These are phyloP conservation scores for Trematomus bernacchii DNA, from an alignment of 2,797 vertebrate genomes.

Conservation along the genomic window DNA sequence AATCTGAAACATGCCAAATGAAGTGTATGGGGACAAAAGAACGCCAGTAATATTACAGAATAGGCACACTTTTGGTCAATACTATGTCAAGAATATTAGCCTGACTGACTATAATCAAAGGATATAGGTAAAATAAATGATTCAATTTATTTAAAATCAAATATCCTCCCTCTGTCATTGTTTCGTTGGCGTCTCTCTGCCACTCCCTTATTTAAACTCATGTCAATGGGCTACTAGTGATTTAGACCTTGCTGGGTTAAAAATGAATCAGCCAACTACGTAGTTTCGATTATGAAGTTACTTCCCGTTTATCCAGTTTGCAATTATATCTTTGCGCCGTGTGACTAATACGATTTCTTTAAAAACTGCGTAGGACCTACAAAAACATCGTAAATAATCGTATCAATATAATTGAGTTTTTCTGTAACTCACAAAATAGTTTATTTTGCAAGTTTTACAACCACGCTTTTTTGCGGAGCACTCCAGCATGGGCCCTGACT, in stretches of 20 bases:
- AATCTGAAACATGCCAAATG: too few relatives aligned
- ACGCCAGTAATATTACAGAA: not conserved
- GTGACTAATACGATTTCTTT: not conserved
- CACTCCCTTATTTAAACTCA: not conserved
- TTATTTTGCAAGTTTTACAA: conserved; percentile 34
- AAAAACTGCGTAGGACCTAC: too few relatives aligned
- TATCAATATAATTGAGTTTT: not conserved
- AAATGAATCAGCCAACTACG: conserved; percentile 17
- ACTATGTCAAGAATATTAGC: not conserved
- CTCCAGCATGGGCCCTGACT: conserved; percentile 50
- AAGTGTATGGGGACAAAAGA: not conserved
- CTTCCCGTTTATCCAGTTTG: conserved; percentile 30
- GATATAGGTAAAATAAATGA: not conserved
- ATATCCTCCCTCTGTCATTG: not conserved
- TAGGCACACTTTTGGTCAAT: too few relatives aligned
- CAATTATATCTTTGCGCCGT: fast-evolving
- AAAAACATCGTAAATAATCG: fast-evolving
- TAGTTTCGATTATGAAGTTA: conserved; percentile 46
- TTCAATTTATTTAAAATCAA: not conserved
- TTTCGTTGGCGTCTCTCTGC: not conserved
- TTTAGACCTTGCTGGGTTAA: not conserved
- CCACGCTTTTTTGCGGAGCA: conserved; percentile 26
- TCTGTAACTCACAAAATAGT: not conserved
- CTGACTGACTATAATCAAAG: not conserved
- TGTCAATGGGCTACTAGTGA: not conserved